Conservation (phyloP, 2,113 vertebrate genomes). For the Vulpes lagopus region DNA sequence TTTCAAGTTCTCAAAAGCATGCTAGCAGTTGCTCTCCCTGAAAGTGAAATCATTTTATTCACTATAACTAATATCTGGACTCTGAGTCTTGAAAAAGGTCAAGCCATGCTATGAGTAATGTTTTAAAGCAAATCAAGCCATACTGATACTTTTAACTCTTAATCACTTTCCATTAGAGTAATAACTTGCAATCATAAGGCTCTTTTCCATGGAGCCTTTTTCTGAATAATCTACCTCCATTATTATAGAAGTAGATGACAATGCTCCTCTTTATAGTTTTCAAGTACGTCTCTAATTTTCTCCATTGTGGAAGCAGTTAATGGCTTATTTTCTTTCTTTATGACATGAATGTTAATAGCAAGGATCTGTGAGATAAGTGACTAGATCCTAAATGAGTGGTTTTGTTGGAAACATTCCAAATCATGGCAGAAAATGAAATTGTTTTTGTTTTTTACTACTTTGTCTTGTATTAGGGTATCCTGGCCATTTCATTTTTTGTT, state of each 20-base stretch:
- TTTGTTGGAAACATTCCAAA: slow-evolving; percentile 52
- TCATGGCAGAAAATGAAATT: slow-evolving; percentile 30
- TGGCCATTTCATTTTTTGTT: slow-evolving; percentile 3
- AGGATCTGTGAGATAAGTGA: slow-evolving; percentile 12
- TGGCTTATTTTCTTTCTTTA: slow-evolving; percentile 60
- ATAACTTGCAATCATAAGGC: slow-evolving; percentile 55
- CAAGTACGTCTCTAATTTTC: slow-evolving; percentile 65
- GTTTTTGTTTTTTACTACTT: background rate
- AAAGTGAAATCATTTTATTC: slow-evolving; percentile 43
- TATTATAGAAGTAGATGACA: slow-evolving; percentile 51
- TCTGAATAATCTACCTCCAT: slow-evolving; percentile 60
- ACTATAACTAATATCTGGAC: background rate
- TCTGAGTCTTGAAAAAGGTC: slow-evolving; percentile 33
- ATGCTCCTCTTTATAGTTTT: slow-evolving; percentile 46
- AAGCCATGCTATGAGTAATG: slow-evolving; percentile 27
- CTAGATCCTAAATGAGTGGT: slow-evolving; percentile 27
- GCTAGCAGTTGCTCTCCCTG: background rate
- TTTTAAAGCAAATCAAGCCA: slow-evolving; percentile 61
- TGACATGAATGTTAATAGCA: slow-evolving; percentile 59
- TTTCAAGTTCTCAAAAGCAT: background rate
- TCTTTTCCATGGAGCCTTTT: slow-evolving; percentile 37
- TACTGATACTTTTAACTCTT: slow-evolving; percentile 48
- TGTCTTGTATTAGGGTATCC: background rate
- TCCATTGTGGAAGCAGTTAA: slow-evolving; percentile 54
- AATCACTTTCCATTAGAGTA: slow-evolving; percentile 61